Evolutionary conservation across 2,113 vertebrate species (phyloP), one percentile per base, ranked within the genome.

Genomic region (Cathartes aura): DNA sequence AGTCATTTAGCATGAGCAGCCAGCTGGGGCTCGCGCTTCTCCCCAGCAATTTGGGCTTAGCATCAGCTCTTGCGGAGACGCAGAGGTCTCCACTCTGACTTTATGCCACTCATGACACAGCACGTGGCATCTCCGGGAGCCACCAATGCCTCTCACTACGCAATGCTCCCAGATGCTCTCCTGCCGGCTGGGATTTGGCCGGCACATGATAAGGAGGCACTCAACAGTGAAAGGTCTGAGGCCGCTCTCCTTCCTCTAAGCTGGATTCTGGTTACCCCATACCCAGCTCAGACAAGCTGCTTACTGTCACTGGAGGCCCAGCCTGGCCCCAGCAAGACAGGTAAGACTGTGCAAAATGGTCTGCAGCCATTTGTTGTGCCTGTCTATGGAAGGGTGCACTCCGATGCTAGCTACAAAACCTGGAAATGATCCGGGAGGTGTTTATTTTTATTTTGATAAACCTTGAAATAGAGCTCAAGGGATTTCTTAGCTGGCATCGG

Each of bases 141-240:
- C 62, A 82, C 74, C 68, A 60, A 17, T 72, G 84, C 24, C 30
- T 82, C 32, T 72, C 43, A 23, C 79, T 50, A 38, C 0, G 3
- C 32, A 17, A 5, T 0, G 0, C 50, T 78, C n/a, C 60, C 0
- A 0, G 74, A 58, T 63, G 36, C 48, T 90, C 74, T 55, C 43
- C 56, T 32, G 74, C 62, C 6, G 7, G 52, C 56, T 85, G 79
- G 66, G 74, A 82, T 88, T 71, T 79, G 45, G 55, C 36, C 4
- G 4, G 71, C 47, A 42, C 0, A 1, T 63, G 74, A 90, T 5
- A 13, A 6, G 0, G n/a, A 67, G 56, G 47, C 43, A 59, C 47
- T 78, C 56, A 48, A 17, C 0, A 0, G 55, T 24, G 40, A 66
- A 79, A 50, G 42, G 30, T 50, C 70, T 79, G 47, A 63, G 66